phyloP scores from a whole-genome alignment of 2,797 vertebrate genomes.

The Hylomyscus alleni region DNA sequence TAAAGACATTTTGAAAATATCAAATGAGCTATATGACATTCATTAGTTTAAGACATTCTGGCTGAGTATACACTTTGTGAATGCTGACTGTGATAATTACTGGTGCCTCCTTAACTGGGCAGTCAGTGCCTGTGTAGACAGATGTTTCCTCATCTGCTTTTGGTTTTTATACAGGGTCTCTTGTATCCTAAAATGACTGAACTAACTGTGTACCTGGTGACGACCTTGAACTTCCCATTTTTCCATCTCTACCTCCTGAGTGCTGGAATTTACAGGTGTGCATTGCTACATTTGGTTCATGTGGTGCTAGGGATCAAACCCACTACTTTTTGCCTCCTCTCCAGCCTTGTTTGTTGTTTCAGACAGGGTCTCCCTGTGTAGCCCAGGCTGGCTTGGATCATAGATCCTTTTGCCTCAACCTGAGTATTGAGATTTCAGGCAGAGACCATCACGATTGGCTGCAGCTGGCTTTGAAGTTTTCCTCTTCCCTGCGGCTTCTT shows the following conservation, averaged over 20 bases:
- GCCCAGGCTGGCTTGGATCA: neutral
- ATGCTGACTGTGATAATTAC: neutral
- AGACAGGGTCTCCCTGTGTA: neutral
- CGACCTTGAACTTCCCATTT: neutral
- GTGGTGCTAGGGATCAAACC: neutral
- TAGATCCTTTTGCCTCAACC: neutral
- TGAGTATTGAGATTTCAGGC: neutral
- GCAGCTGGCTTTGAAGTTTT: neutral
- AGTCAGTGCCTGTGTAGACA: neutral
- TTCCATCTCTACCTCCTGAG: neutral
- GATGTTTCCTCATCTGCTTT: neutral
- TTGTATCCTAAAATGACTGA: neutral
- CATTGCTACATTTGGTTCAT: too few species aligned
- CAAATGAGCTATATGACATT: neutral
- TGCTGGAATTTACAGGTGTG: neutral
- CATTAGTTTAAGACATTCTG: neutral
- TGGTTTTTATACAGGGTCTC: neutral
- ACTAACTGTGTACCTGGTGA: neutral
- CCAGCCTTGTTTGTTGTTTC: neutral
- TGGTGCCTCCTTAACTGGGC: neutral
- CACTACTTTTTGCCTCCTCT: neutral
- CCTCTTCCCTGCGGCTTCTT: conserved; percentile 1
- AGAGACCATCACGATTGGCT: neutral
- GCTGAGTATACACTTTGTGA: rapidly evolving
- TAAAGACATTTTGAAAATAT: neutral